phyloP scores from a whole-genome alignment of 2,797 vertebrate species.

The Acanthurus leucopareius region DNA sequence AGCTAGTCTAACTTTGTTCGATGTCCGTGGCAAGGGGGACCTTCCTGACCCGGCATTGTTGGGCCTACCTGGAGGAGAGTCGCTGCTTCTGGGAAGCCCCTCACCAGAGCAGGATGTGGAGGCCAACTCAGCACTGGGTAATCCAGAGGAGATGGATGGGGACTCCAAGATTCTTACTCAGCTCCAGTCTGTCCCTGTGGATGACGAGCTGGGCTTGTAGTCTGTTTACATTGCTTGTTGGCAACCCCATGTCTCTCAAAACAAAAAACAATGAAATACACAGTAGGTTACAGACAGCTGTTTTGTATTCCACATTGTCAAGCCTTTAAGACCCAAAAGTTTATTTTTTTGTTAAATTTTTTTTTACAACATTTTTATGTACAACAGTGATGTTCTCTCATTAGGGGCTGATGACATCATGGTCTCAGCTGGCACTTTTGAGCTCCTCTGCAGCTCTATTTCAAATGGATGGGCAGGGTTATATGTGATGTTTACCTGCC shows the following conservation, averaged over 20 bases:
- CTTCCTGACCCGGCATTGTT: conserved; percentile 84
- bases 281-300: conserved; percentile 13
- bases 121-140: conserved; percentile 81
- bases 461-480: conserved; percentile 14
- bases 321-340: conserved; percentile 10
- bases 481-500: conserved; percentile 12
- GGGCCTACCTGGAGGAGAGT: conserved; percentile 87
- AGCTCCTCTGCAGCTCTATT: conserved; percentile 37
- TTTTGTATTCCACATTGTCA: conserved; percentile 8
- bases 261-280: conserved; percentile 20
- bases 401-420: not conserved
- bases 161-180: conserved; percentile 92
- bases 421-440: conserved; percentile 50
- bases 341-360: not conserved
- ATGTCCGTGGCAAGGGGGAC: conserved; percentile 87
- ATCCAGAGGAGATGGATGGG: conserved; percentile 85
- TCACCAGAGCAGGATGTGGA: conserved; percentile 82
- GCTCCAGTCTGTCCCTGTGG: conserved; percentile 92
- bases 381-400: conserved; percentile 17
- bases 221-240: conserved; percentile 13
- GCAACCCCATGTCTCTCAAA: conserved; percentile 20
- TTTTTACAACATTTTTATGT: not conserved
- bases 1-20: conserved; percentile 87
- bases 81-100: conserved; percentile 86
- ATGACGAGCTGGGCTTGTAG: conserved; percentile 88